Evolutionary conservation across 2,888 invertebrate genomes (phyloP).

Genomic region (Troilus luridus): DNA sequence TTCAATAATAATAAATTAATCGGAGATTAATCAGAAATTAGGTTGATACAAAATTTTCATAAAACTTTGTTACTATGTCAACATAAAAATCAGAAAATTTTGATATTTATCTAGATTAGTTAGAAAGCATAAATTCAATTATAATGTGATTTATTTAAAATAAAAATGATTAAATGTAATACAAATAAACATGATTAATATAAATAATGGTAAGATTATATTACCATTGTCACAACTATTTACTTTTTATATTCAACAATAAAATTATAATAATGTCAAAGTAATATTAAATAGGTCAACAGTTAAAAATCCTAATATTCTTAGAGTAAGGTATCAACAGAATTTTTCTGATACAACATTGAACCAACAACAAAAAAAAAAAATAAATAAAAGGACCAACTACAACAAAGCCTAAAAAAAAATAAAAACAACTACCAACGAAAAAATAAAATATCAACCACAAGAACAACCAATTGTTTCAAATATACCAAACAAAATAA

Average conservation of each 20-base stretch:
- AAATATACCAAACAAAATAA: slow-evolving; percentile 48
- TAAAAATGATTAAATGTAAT: not conserved
- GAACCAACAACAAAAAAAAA: not conserved
- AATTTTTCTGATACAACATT: not conserved
- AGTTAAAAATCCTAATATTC: not conserved
- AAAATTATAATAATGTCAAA: too few species aligned
- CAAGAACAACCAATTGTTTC: slow-evolving; percentile 40
- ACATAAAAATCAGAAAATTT: not conserved
- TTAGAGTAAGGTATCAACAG: not conserved
- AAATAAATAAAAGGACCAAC: not conserved
- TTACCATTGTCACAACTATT: not conserved
- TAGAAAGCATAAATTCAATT: not conserved
- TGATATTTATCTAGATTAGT: not conserved
- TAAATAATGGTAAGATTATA: not conserved
- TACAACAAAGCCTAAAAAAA: not conserved
- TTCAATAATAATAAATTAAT: not conserved
- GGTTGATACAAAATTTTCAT: not conserved
- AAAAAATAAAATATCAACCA: slow-evolving; percentile 31
- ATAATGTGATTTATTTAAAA: not conserved
- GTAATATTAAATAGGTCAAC: too few species aligned
- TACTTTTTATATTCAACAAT: not conserved
- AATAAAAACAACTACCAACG: not conserved
- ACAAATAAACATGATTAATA: not conserved
- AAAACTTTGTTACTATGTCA: not conserved
- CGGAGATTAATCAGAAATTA: not conserved